Evolutionary conservation across 2,797 vertebrate species (phyloP).

Genomic region (Pelochelys cantorii): DNA sequence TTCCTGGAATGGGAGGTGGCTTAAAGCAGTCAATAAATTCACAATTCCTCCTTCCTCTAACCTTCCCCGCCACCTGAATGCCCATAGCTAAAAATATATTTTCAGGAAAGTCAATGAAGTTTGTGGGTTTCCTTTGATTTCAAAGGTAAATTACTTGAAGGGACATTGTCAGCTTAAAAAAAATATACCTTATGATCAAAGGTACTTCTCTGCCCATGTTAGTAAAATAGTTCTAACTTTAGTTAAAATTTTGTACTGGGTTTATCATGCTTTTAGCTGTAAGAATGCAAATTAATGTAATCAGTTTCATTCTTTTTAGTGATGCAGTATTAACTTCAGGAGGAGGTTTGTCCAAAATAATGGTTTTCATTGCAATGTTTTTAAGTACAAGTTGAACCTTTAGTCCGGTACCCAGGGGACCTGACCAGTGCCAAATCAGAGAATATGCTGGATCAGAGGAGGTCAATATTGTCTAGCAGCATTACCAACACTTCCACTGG

Average conservation of each 20-base stretch:
- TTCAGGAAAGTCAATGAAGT: accelerated
- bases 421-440: too few relatives aligned
- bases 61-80: accelerated
- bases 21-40: not conserved
- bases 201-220: not conserved
- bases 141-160: not conserved
- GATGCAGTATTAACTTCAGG: too few relatives aligned
- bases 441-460: too few relatives aligned
- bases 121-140: not conserved
- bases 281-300: not conserved
- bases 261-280: not conserved
- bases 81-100: accelerated
- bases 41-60: too few relatives aligned
- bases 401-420: too few relatives aligned
- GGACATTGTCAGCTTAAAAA: accelerated
- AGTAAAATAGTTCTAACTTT: not conserved
- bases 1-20: not conserved
- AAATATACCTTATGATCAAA: not conserved
- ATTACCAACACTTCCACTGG: too few relatives aligned
- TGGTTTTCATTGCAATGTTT: not conserved
- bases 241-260: too few relatives aligned
- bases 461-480: too few relatives aligned
- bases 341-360: not conserved
- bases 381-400: too few relatives aligned
- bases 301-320: accelerated